Percentiles rank a stretch among this genome's conserved stretches.
Evolutionary conservation across 2,113 vertebrate genomes (phyloP).

Genomic region (Bufo gargarizans): DNA sequence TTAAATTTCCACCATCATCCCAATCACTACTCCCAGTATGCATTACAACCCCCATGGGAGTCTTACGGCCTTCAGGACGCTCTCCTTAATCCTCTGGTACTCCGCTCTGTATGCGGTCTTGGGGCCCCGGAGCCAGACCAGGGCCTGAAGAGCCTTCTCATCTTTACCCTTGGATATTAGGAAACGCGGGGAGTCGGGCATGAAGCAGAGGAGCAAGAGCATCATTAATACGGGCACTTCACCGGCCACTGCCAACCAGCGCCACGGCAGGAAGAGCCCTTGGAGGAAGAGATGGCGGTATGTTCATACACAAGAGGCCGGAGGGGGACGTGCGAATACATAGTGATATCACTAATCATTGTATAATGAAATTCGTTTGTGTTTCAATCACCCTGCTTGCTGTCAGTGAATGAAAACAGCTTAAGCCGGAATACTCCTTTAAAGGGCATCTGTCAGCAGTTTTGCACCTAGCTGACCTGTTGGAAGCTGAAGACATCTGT

Average conservation of each 20-base stretch:
- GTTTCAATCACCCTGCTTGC: no score
- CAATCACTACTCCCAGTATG: background rate
- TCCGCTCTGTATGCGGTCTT: conserved; percentile 74
- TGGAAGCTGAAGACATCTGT: no score
- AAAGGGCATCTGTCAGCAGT: no score
- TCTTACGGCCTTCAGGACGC: conserved; percentile 72
- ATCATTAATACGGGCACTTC: conserved; percentile 80
- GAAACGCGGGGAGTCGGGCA: conserved; percentile 92
- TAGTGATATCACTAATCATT: no score
- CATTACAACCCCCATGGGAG: background rate
- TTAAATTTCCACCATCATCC: background rate
- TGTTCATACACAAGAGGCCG: background rate
- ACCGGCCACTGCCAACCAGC: conserved; percentile 88
- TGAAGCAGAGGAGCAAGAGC: conserved; percentile 82
- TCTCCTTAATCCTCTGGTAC: conserved; percentile 76
- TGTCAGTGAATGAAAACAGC: no score
- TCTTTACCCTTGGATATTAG: conserved; percentile 80
- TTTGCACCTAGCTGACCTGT: no score
- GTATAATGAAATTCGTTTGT: no score
- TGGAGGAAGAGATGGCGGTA: background rate
- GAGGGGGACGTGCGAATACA: no score
- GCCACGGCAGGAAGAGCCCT: conserved; percentile 84
- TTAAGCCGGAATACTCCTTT: no score
- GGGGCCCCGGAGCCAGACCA: conserved; percentile 84
- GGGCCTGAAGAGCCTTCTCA: conserved; percentile 72